phyloP scores from a whole-genome alignment of 2,888 invertebrate species.

The Ophion ventricosus region DNA sequence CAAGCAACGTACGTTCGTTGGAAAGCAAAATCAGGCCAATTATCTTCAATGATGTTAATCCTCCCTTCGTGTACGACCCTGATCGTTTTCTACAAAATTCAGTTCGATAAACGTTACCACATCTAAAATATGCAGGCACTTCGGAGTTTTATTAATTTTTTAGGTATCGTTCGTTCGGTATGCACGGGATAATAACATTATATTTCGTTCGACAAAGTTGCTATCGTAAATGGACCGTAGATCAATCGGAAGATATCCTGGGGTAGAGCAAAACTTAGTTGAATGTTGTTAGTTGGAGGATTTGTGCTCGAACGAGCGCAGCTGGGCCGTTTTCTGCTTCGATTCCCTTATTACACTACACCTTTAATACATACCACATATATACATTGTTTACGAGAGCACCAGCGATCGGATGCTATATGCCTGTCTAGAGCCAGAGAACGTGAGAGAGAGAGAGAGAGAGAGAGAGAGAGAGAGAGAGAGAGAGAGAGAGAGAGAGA shows the following conservation, averaged over 20 bases:
- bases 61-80: background rate
- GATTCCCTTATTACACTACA: slow-evolving; percentile 64
- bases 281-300: slow-evolving; percentile 78
- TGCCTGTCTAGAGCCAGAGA: slow-evolving; percentile 27
- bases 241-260: background rate
- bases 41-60: background rate
- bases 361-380: slow-evolving; percentile 29
- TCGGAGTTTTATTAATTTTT: background rate
- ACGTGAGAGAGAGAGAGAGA: slow-evolving; percentile 29
- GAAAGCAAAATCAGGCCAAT: background rate
- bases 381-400: slow-evolving; percentile 41
- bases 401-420: slow-evolving; percentile 55
- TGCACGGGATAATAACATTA: background rate
- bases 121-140: background rate
- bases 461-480: no score
- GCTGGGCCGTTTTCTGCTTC: slow-evolving; percentile 71
- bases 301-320: slow-evolving; percentile 74
- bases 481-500: background rate
- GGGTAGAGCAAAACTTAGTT: slow-evolving; percentile 74
- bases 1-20: background rate
- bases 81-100: background rate
- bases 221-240: background rate
- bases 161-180: background rate
- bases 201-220: slow-evolving; percentile 6
- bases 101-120: background rate